Evolutionary conservation across 2,888 invertebrate species (phyloP).

Genomic region (Drosophila paranaensis): DNA sequence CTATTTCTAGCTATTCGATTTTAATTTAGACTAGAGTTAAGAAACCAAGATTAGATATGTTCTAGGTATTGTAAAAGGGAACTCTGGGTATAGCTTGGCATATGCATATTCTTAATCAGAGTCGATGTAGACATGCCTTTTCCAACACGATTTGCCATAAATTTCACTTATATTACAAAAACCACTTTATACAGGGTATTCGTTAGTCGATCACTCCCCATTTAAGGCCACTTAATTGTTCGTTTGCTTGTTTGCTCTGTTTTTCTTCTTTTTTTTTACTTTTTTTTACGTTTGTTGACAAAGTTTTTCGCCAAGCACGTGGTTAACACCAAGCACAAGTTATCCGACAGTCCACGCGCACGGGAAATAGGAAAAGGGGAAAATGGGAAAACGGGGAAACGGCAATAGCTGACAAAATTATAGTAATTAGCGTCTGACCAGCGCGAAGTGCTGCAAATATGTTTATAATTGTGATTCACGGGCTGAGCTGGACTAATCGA

Average conservation of each 20-base stretch:
- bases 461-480: slow-evolving; percentile 46
- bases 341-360: slow-evolving; percentile 24
- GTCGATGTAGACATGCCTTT: no score
- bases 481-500: slow-evolving; percentile 1
- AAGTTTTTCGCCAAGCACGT: slow-evolving; percentile 65
- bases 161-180: neutral
- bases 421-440: slow-evolving; percentile 56
- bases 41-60: neutral
- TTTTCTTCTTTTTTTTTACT: slow-evolving; percentile 6
- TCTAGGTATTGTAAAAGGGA: neutral
- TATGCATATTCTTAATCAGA: no score
- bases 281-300: slow-evolving; percentile 48
- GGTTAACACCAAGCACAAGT: slow-evolving; percentile 45
- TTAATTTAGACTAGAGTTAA: neutral
- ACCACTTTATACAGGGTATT: slow-evolving; percentile 22
- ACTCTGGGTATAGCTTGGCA: no score
- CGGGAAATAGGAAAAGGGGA: neutral
- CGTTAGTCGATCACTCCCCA: no score
- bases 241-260: slow-evolving; percentile 32
- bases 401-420: slow-evolving; percentile 48
- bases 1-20: neutral
- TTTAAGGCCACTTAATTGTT: slow-evolving; percentile 16
- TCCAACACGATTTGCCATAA: no score
- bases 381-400: neutral
- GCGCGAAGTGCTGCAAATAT: slow-evolving; percentile 28